Percentiles rank a stretch among this genome's conserved stretches.
Conservation (phyloP, 2,888 invertebrate species). For the Anoplius nigerrimus region DNA sequence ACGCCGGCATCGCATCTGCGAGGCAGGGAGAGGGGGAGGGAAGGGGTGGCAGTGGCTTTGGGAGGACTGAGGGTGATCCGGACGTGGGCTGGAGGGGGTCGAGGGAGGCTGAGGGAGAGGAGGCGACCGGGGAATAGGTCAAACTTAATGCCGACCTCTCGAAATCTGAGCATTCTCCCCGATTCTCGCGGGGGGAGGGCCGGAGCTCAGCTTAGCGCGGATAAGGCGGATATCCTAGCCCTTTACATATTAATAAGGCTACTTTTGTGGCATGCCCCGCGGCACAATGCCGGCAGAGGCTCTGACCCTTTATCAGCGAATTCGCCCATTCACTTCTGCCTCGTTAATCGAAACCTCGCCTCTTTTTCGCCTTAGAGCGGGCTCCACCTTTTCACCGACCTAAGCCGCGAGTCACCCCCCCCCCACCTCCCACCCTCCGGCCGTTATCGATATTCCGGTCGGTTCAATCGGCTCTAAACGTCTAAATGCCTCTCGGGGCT, state of each 20-base stretch:
- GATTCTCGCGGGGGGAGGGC: not conserved
- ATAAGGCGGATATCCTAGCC: slow-evolving; percentile 54
- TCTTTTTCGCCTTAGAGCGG: too few relatives aligned
- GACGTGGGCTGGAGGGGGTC: too few relatives aligned
- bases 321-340: slow-evolving; percentile 18
- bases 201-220: slow-evolving; percentile 36
- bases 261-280: slow-evolving; percentile 52
- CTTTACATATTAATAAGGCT: slow-evolving; percentile 63
- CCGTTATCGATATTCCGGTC: slow-evolving; percentile 3
- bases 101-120: too few relatives aligned
- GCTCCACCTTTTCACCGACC: too few relatives aligned
- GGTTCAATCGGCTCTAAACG: too few relatives aligned
- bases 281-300: slow-evolving; percentile 8
- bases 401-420: not conserved
- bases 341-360: slow-evolving; percentile 23
- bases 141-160: slow-evolving; percentile 15
- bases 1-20: too few relatives aligned
- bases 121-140: not conserved
- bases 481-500: too few relatives aligned
- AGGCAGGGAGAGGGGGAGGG: too few relatives aligned
- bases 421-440: not conserved
- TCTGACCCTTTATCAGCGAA: slow-evolving; percentile 11
- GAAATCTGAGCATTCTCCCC: slow-evolving; percentile 25
- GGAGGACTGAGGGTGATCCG: too few relatives aligned
- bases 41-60: too few relatives aligned